Percentiles rank a stretch among this genome's conserved stretches.
These are phyloP conservation scores for Drosophila takahashii DNA, from an alignment of 1,140 invertebrate genomes.

Conservation along the genomic window DNA sequence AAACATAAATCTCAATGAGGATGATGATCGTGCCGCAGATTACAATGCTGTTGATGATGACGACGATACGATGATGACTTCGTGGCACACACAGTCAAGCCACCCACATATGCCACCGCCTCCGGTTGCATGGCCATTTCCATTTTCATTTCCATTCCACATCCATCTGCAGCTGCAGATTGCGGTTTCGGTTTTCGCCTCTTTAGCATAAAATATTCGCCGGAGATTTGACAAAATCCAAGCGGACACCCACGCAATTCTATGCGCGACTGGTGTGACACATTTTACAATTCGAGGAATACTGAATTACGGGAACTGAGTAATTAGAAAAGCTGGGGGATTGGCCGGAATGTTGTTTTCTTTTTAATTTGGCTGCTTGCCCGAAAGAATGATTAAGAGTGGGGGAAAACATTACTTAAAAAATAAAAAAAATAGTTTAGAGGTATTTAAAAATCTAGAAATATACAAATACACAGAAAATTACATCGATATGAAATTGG, in stretches of 20 bases:
- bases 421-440: no score
- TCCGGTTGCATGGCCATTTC: conserved; percentile 14
- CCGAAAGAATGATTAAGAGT: conserved; percentile 5
- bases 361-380: conserved; percentile 15
- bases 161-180: conserved; percentile 52
- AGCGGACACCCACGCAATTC: conserved; percentile 56
- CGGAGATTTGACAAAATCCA: conserved; percentile 70
- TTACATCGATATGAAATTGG: no score
- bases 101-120: conserved; percentile 62
- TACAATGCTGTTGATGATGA: conserved; percentile 37
- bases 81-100: conserved; percentile 43
- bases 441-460: no score
- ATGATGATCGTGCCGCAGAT: conserved; percentile 54
- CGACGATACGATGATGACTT: conserved; percentile 20
- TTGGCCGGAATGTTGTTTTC: not conserved
- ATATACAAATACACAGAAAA: no score
- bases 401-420: no score
- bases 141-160: conserved; percentile 19
- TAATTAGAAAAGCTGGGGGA: conserved; percentile 36
- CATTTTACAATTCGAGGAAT: conserved; percentile 43
- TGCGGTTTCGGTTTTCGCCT: conserved; percentile 68
- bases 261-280: conserved; percentile 22
- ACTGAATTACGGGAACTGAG: conserved; percentile 15
- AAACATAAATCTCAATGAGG: conserved; percentile 78
- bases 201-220: conserved; percentile 61